phyloP scores from a whole-genome alignment of 2,113 vertebrate species.

The Talpa occidentalis region DNA sequence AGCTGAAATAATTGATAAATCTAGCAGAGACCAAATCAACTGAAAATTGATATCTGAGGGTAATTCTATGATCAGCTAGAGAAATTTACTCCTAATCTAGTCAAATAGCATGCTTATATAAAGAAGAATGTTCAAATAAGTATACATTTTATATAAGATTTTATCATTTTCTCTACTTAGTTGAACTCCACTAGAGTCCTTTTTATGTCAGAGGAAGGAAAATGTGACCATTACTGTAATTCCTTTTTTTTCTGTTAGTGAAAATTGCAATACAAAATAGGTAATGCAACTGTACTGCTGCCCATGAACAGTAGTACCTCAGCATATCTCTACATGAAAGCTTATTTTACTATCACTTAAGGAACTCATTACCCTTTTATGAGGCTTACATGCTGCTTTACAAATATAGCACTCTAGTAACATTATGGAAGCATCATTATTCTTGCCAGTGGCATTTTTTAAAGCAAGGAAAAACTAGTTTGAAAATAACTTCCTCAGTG shows the following conservation, averaged over 20 bases:
- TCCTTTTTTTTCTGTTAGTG: constrained; percentile 69
- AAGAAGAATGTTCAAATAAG: constrained; percentile 49
- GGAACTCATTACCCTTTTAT: constrained; percentile 86
- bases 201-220: constrained; percentile 71
- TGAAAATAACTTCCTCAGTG: constrained; percentile 78
- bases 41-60: constrained; percentile 14
- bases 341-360: constrained; percentile 88
- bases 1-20: constrained; percentile 3
- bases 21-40: constrained; percentile 17
- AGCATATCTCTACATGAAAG: constrained; percentile 80
- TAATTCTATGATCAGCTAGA: constrained; percentile 7
- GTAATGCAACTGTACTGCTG: constrained; percentile 60
- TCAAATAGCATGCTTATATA: constrained; percentile 46
- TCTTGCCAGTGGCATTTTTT: constrained; percentile 84
- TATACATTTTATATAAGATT: constrained; percentile 68
- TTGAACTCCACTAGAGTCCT: constrained; percentile 51
- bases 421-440: constrained; percentile 81
- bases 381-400: constrained; percentile 86
- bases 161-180: constrained; percentile 74
- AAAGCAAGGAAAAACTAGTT: constrained; percentile 78
- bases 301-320: constrained; percentile 66
- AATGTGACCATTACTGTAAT: constrained; percentile 77
- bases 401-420: constrained; percentile 83
- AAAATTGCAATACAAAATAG: constrained; percentile 78
- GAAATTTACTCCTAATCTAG: not conserved